phyloP scores from a whole-genome alignment of 2,888 invertebrate species.

The Augochlorella aurata region DNA sequence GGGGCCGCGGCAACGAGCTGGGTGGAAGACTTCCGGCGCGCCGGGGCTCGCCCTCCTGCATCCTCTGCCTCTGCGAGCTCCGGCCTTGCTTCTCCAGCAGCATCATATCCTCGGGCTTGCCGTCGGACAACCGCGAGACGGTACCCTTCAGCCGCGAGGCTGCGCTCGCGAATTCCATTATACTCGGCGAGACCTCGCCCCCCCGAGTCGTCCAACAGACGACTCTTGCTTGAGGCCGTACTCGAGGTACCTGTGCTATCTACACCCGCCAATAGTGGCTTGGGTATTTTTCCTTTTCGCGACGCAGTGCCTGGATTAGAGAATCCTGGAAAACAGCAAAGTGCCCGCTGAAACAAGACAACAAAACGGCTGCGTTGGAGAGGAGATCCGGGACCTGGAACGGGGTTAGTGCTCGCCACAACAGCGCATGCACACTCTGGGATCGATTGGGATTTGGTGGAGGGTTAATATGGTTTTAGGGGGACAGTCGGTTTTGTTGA shows the following conservation, averaged over 20 bases:
- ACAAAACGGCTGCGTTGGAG: constrained; percentile 82
- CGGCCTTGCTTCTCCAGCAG: constrained; percentile 90
- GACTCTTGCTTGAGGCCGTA: constrained; percentile 80
- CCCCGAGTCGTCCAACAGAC: constrained; percentile 78
- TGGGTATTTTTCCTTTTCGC: constrained; percentile 90
- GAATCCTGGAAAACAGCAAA: constrained; percentile 93
- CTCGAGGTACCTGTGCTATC: constrained; percentile 81
- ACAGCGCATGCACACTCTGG: constrained; percentile 81
- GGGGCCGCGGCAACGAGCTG: constrained; percentile 88
- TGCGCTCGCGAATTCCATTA: constrained; percentile 79
- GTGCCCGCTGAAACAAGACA: constrained; percentile 89
- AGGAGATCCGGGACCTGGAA: constrained; percentile 81
- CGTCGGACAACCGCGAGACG: constrained; percentile 78
- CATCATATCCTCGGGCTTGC: constrained; percentile 87
- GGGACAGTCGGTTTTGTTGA: constrained; percentile 38
- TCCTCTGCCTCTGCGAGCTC: constrained; percentile 89
- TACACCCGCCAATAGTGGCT: constrained; percentile 88
- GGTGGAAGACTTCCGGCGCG: constrained; percentile 86
- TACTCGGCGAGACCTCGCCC: constrained; percentile 75
- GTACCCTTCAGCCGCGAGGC: constrained; percentile 75
- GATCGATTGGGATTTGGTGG: constrained; percentile 43
- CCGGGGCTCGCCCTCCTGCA: constrained; percentile 82
- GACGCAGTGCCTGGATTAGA: constrained; percentile 89
- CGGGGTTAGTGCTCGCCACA: constrained; percentile 83
- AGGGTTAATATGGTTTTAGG: constrained; percentile 59